These are phyloP conservation scores for Pimephales promelas DNA, from an alignment of 2,113 vertebrate genomes.

Conservation along the genomic window DNA sequence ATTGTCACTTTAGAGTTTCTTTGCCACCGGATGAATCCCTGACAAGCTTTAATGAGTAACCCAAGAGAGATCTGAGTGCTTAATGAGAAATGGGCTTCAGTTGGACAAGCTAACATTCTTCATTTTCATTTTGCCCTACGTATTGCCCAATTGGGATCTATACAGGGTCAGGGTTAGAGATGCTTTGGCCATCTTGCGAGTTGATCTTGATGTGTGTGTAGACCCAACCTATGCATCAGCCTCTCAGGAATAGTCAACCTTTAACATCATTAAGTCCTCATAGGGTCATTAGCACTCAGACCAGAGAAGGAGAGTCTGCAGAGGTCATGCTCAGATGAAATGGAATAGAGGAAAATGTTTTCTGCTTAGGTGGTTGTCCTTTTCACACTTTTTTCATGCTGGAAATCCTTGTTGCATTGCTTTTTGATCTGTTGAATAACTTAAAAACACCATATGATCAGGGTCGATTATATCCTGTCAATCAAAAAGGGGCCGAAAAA, in stretches of 20 bases:
- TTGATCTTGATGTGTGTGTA: conserved; percentile 1
- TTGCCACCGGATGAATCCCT: conserved; percentile 40
- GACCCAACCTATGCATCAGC: conserved; percentile 1
- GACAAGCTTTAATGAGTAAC: conserved; percentile 53
- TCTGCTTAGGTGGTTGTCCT: neutral
- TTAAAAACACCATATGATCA: neutral
- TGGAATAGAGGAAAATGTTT: conserved; percentile 23
- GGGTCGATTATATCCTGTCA: too few relatives aligned
- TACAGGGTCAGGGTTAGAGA: conserved; percentile 1
- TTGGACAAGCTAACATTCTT: neutral
- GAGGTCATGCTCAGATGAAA: conserved; percentile 11
- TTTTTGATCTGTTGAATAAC: neutral
- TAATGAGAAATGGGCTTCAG: conserved; percentile 16
- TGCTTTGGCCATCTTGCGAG: conserved; percentile 1
- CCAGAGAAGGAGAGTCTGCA: neutral
- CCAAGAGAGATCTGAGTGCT: conserved; percentile 38
- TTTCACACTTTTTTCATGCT: conserved; percentile 24
- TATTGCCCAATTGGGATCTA: neutral
- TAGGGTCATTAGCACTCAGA: neutral
- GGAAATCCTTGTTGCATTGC: neutral
- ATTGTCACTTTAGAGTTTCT: conserved; percentile 42
- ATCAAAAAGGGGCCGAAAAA: too few relatives aligned
- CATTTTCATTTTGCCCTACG: neutral
- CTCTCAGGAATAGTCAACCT: conserved; percentile 10
- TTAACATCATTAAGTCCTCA: conserved; percentile 29